Conservation (phyloP, 1,140 invertebrate species). For the Drosophila prosaltans region DNA sequence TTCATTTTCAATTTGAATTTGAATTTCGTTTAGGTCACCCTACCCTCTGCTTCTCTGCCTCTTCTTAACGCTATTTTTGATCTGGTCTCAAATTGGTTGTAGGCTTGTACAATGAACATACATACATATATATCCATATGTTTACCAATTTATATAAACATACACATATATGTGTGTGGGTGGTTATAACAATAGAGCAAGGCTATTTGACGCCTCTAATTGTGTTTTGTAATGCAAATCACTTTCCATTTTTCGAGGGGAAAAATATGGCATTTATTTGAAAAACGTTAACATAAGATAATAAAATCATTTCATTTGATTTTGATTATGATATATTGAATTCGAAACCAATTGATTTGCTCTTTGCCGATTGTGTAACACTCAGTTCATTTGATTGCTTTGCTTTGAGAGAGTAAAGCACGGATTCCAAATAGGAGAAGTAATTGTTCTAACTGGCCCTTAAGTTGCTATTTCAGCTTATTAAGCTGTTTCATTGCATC, state of each 20-base stretch:
- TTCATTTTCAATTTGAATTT: constrained; percentile 37
- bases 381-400: too few relatives aligned
- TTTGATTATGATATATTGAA: not conserved
- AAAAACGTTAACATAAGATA: not conserved
- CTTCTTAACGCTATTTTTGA: not conserved
- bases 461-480: too few relatives aligned
- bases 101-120: not conserved
- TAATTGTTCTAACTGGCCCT: too few relatives aligned
- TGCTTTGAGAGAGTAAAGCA: too few relatives aligned
- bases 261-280: not conserved
- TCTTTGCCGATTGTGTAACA: too few relatives aligned
- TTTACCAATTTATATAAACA: not conserved
- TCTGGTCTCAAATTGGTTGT: constrained; percentile 20
- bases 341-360: not conserved
- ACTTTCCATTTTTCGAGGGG: constrained; percentile 46
- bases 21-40: constrained; percentile 35
- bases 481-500: not conserved
- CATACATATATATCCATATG: not conserved
- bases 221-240: constrained; percentile 59
- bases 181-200: constrained; percentile 38
- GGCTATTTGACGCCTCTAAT: constrained; percentile 50
- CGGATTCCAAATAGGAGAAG: too few relatives aligned
- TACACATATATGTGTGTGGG: constrained; percentile 2
- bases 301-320: not conserved
- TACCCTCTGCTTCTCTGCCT: constrained; percentile 10